phyloP scores from a whole-genome alignment of 2,797 vertebrate species.

The Triplophysa yarkandensis region DNA sequence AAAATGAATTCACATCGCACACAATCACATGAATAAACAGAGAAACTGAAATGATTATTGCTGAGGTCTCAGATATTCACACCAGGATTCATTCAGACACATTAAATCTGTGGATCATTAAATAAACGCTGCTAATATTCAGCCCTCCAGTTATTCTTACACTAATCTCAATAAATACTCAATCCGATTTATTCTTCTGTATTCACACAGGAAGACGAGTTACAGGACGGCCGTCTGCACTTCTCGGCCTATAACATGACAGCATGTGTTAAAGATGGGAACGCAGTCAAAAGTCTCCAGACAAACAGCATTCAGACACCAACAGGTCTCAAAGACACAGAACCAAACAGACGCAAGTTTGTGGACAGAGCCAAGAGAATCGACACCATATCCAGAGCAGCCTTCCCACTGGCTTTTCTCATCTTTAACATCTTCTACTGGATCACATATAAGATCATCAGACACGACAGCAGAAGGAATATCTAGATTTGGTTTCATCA shows the following conservation, averaged over 20 bases:
- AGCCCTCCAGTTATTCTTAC: neutral
- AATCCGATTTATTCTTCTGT: slow-evolving; percentile 20
- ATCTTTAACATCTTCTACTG: slow-evolving; percentile 99
- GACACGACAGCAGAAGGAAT: slow-evolving; percentile 89
- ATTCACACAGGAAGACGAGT: slow-evolving; percentile 85
- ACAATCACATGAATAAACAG: neutral
- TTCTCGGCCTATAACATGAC: slow-evolving; percentile 91
- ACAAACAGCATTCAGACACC: slow-evolving; percentile 73
- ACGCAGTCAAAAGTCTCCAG: slow-evolving; percentile 80
- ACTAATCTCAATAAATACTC: neutral
- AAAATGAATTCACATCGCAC: too few relatives aligned
- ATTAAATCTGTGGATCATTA: slow-evolving; percentile 6
- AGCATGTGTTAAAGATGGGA: slow-evolving; percentile 90
- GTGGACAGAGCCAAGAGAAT: slow-evolving; percentile 98
- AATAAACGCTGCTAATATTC: neutral
- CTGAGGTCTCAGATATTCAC: slow-evolving; percentile 34
- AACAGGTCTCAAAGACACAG: slow-evolving; percentile 84
- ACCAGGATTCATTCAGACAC: neutral
- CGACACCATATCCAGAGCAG: slow-evolving; percentile 95
- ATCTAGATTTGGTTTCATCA: slow-evolving; percentile 81
- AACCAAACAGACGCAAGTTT: slow-evolving; percentile 93
- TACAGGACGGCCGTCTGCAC: slow-evolving; percentile 90
- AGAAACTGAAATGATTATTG: neutral
- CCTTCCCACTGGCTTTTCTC: slow-evolving; percentile 95
- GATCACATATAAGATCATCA: slow-evolving; percentile 99